Base-by-base conservation (phyloP, 37 sponge, comb jelly and placozoan genomes). In the Chondrosia reniformis region DNA sequence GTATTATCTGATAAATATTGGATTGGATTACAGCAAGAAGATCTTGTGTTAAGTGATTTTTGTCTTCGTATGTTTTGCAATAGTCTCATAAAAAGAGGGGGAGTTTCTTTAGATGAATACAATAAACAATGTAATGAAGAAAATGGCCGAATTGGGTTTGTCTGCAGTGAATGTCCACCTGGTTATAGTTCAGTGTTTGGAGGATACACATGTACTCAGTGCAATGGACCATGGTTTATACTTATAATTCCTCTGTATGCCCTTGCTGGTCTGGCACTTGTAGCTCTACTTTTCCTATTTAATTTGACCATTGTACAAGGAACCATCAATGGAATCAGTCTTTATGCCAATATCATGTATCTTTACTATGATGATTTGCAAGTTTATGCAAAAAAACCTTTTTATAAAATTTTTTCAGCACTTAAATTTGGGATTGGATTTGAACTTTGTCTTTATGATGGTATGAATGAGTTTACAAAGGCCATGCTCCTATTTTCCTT, bases 381-480 rank as follows among this genome's bases (percentile, higher is more conserved):
- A 12, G 36, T 43, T 41, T 40, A 69, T 40, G 1, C 72, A 1
- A 9, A 10, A 19, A 39, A 24, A 9, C 43, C 43, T 25, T 37
- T 69, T 6, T 69, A 10, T 6, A 17, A 42, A 21, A 41, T 40
- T 7, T 44, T 69, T 19, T 21, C 72, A 21, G 42, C 71, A 3
- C 9, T 84, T 5, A 89, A 89, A 32, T 58, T 87, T 63, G 89
- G 84, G 17, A 22, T 57, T n/a, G 78, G 78, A 0, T 46, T 77
- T 67, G 33, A 85, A 19, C 59, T 84, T 25, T 89, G 89, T 22
- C 84, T 89, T 57, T 89, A 52, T 62, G 79, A 84, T 77, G 89
- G 89, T 2, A 89, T 89, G 89, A 69, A 55, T 46, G 85, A 89
- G 34, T 58, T 65, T 25, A 54, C 56, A 4, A 89, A 84, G 44